Conservation (phyloP, 2,113 vertebrate species). For the Raja brachyura region DNA sequence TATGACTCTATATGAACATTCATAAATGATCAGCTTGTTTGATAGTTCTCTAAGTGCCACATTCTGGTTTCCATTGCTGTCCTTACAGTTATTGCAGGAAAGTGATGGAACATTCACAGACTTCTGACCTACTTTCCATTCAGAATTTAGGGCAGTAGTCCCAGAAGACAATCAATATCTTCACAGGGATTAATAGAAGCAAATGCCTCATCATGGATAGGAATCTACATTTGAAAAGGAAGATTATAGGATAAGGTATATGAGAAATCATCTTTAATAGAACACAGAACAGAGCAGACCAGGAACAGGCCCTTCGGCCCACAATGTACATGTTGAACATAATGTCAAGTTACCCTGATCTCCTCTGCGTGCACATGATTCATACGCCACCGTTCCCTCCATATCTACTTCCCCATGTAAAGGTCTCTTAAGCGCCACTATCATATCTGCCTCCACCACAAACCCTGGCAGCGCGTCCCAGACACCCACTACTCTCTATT, state of each 20-base stretch:
- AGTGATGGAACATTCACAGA: neutral
- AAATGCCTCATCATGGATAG: neutral
- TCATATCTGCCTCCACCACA: too few relatives aligned
- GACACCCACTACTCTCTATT: too few relatives aligned
- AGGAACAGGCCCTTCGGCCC: too few relatives aligned
- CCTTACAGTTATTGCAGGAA: neutral
- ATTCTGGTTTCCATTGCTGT: neutral
- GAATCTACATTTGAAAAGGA: neutral
- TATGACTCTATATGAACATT: neutral
- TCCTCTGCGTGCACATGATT: too few relatives aligned
- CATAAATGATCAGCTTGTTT: neutral
- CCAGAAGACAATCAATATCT: neutral
- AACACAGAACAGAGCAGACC: too few relatives aligned
- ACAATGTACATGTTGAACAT: too few relatives aligned
- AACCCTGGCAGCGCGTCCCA: too few relatives aligned
- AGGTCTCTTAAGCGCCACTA: too few relatives aligned
- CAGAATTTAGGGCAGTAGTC: neutral
- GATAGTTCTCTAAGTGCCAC: neutral
- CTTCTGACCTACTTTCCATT: slow-evolving; percentile 9
- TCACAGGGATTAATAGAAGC: neutral
- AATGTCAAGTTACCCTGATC: too few relatives aligned
- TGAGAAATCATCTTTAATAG: neutral
- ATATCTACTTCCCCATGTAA: too few relatives aligned
- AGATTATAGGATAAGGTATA: neutral
- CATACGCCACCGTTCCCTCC: too few relatives aligned